Conservation (phyloP, 1,140 invertebrate genomes). For the Apis dorsata region DNA sequence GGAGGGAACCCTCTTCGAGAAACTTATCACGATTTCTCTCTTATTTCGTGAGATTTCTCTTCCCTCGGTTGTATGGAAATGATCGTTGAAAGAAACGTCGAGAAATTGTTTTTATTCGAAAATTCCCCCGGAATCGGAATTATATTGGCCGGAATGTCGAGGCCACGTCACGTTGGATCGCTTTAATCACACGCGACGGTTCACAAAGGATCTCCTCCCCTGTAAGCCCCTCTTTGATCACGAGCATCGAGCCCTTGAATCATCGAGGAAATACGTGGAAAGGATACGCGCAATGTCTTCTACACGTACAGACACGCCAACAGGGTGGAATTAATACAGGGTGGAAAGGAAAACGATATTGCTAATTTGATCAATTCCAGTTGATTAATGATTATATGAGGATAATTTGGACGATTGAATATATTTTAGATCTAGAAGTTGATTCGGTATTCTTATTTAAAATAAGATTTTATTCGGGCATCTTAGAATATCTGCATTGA, state of each 20-base stretch:
- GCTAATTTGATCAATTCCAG: conserved; percentile 16
- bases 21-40: neutral
- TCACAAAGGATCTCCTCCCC: conserved; percentile 16
- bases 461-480: no score
- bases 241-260: conserved; percentile 32
- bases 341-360: neutral
- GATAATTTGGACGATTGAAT: no score
- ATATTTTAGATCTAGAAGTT: no score
- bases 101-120: conserved; percentile 4
- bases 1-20: neutral
- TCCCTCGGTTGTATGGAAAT: no score
- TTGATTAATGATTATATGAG: no score
- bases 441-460: no score
- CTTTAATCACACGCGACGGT: conserved; percentile 21
- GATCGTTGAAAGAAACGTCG: no score
- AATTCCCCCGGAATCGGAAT: neutral
- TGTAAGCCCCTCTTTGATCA: conserved; percentile 18
- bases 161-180: neutral
- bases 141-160: conserved; percentile 5
- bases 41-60: neutral
- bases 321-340: conserved; percentile 4
- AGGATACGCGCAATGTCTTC: neutral
- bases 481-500: no score
- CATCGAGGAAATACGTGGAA: conserved; percentile 5
- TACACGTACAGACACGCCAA: neutral